Percentiles rank a stretch among this genome's conserved stretches.
Conservation (phyloP, 2,888 invertebrate species). For the Eudasyphora cyanicolor region DNA sequence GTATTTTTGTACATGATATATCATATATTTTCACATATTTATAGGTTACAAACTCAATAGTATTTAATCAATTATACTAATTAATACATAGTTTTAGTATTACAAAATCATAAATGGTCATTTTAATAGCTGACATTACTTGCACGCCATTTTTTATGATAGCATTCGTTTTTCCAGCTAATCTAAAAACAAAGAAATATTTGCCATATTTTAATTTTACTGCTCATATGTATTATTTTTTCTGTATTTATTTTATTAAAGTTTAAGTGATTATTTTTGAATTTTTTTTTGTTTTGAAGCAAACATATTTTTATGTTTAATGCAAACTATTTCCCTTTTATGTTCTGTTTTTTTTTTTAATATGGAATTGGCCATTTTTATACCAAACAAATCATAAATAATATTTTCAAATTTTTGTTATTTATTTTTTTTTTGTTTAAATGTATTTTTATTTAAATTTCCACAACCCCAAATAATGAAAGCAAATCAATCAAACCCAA, state of each 20-base stretch:
- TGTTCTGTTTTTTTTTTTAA: constrained; percentile 1
- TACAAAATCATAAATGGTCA: background rate
- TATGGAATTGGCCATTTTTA: constrained; percentile 18
- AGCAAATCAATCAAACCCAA: constrained; percentile 14
- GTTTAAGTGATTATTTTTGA: background rate
- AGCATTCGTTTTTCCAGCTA: background rate
- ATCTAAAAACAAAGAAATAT: constrained; percentile 3
- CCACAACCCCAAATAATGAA: background rate
- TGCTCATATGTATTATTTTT: background rate
- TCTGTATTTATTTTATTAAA: background rate
- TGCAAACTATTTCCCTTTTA: background rate
- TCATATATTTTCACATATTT: background rate
- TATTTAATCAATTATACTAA: background rate
- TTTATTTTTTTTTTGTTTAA: background rate
- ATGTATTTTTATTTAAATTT: constrained; percentile 24
- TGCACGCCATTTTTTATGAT: no score
- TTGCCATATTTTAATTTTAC: constrained; percentile 56
- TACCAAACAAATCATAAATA: constrained; percentile 57
- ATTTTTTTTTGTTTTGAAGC: background rate
- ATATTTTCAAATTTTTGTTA: background rate
- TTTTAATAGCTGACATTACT: no score
- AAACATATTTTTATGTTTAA: constrained; percentile 47
- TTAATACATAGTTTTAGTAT: constrained; percentile 8
- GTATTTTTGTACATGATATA: constrained; percentile 14
- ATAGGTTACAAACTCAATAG: constrained; percentile 18